Conservation (phyloP, 2,797 vertebrate species). For the Hoplostethus mediterraneus region DNA sequence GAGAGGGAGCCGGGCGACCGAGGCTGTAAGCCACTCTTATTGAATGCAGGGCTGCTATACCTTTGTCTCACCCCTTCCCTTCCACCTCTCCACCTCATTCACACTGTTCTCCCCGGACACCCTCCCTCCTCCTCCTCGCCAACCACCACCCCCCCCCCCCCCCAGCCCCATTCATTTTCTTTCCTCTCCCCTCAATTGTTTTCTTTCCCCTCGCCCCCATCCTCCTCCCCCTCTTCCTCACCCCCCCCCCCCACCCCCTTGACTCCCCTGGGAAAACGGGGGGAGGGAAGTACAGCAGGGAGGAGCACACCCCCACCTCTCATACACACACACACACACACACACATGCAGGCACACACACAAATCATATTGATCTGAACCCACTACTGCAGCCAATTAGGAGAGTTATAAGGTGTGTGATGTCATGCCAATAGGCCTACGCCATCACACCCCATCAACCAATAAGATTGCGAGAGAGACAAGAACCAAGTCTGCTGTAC, state of each 20-base stretch:
- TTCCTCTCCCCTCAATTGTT: background rate
- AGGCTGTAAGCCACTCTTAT: slow-evolving; percentile 36
- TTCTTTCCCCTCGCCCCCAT: background rate
- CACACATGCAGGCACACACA: slow-evolving; percentile 11
- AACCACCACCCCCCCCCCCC: background rate
- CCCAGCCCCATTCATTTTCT: background rate
- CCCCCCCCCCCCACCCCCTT: background rate
- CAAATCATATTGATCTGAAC: slow-evolving; percentile 18
- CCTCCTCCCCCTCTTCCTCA: slow-evolving; percentile 1
- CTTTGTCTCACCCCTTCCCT: slow-evolving; percentile 3
- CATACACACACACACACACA: background rate
- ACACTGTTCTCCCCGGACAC: slow-evolving; percentile 19
- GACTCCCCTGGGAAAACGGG: slow-evolving; percentile 8
- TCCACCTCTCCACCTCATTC: background rate
- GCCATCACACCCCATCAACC: background rate
- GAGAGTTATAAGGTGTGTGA: background rate
- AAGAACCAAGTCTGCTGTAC: no score
- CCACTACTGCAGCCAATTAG: background rate
- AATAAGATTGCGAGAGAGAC: background rate
- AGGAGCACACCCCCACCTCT: background rate
- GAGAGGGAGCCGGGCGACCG: slow-evolving; percentile 3
- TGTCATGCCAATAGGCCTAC: background rate
- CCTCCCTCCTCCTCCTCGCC: slow-evolving; percentile 2
- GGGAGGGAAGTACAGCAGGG: slow-evolving; percentile 2
- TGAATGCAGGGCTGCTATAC: slow-evolving; percentile 40